A percentile compares a stretch with the other conserved stretches of the same genome.
Conservation (phyloP, 2,113 vertebrate species). For the Scomber scombrus region DNA sequence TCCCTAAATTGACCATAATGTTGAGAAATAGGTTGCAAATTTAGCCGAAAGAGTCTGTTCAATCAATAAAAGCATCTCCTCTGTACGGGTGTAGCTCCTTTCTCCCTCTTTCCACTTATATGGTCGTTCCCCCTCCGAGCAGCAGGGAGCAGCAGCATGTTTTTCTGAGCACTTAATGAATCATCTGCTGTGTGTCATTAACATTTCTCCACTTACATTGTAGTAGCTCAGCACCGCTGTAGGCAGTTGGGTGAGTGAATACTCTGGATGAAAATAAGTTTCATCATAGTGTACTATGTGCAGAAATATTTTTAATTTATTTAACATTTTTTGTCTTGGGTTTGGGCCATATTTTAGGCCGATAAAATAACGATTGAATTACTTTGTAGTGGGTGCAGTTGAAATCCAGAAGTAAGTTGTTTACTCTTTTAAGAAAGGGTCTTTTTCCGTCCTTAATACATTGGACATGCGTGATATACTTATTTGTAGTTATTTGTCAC, state of each 20-base stretch:
- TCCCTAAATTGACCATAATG: constrained; percentile 46
- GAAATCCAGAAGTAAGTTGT: background rate
- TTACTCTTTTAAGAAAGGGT: background rate
- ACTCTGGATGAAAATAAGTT: constrained; percentile 15
- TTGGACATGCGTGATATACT: background rate
- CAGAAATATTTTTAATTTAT: too few species aligned
- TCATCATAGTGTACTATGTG: background rate
- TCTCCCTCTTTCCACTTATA: background rate
- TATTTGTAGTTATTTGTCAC: background rate
- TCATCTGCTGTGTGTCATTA: constrained; percentile 14
- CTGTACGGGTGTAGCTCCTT: constrained; percentile 9
- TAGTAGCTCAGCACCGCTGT: background rate
- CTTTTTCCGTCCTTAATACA: background rate
- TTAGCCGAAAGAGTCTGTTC: constrained; percentile 34
- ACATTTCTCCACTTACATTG: constrained; percentile 8
- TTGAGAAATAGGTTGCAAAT: constrained; percentile 22
- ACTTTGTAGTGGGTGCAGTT: background rate
- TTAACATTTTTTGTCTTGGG: background rate
- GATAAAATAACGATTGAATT: too few species aligned
- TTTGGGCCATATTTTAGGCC: too few species aligned
- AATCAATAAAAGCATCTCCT: constrained; percentile 26
- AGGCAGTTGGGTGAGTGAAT: constrained; percentile 10
- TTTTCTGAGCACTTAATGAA: constrained; percentile 39
- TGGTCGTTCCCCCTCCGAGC: constrained; percentile 44
- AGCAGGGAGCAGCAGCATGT: constrained; percentile 64